A percentile compares a stretch with the other conserved stretches of the same genome.
phyloP scores from a whole-genome alignment of 2,113 vertebrate genomes.

The Parus major region DNA sequence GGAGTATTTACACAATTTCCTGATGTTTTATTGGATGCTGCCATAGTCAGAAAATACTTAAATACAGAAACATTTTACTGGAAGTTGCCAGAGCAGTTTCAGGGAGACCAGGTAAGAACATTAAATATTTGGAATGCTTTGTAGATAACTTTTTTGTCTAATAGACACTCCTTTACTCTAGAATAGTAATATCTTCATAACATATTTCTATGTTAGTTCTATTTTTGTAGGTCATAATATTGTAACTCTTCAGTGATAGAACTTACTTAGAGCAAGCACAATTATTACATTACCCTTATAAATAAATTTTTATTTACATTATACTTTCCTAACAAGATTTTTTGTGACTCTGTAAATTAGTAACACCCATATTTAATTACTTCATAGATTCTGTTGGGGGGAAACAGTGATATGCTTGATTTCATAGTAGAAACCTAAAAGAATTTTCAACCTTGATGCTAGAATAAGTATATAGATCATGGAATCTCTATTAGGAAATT shows the following conservation, averaged over 20 bases:
- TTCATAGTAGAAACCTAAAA: not conserved
- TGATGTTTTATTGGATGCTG: slow-evolving; percentile 82
- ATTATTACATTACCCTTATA: not conserved
- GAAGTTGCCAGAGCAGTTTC: slow-evolving; percentile 82
- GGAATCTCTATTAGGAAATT: not conserved
- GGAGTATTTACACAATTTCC: slow-evolving; percentile 83
- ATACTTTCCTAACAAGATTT: not conserved
- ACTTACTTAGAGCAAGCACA: not conserved
- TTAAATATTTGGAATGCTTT: not conserved
- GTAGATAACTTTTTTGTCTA: not conserved
- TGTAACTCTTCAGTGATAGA: not conserved
- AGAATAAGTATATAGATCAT: not conserved
- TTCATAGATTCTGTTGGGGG: rapidly evolving
- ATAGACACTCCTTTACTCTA: not conserved
- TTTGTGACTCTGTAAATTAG: not conserved
- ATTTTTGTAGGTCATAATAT: not conserved
- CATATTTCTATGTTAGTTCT: not conserved
- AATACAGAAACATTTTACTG: slow-evolving; percentile 85
- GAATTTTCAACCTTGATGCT: not conserved
- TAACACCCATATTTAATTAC: not conserved
- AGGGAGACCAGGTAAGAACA: slow-evolving; percentile 81
- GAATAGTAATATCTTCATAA: not conserved
- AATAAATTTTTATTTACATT: too few relatives aligned
- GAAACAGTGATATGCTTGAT: not conserved
- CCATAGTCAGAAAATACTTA: slow-evolving; percentile 66